Percentiles rank a stretch among this genome's conserved stretches.
phyloP scores from a whole-genome alignment of 2,797 vertebrate genomes.

The Rallus crepitans region DNA sequence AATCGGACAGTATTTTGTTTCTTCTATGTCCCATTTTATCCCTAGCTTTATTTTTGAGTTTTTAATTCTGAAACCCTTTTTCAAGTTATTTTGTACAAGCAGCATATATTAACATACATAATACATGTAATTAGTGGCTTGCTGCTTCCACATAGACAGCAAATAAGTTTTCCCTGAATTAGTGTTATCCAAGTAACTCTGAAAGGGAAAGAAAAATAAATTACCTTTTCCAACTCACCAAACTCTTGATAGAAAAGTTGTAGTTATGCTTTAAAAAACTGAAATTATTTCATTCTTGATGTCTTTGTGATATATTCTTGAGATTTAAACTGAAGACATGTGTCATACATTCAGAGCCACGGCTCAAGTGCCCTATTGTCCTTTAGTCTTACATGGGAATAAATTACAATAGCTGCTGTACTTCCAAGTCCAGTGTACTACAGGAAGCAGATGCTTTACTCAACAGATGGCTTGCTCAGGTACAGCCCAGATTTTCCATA shows the following conservation, averaged over 20 bases:
- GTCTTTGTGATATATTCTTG: neutral
- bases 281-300: neutral
- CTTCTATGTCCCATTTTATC: neutral
- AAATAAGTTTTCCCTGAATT: neutral
- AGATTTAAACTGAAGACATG: neutral
- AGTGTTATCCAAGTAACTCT: neutral
- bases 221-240: neutral
- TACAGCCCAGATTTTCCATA: neutral
- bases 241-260: neutral
- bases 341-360: neutral
- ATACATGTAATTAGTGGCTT: neutral
- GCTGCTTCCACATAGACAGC: neutral
- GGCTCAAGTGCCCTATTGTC: fast-evolving
- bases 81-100: neutral
- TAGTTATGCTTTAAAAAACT: neutral
- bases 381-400: too few relatives aligned
- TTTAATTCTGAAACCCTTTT: neutral
- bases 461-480: too few relatives aligned
- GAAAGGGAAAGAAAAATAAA: neutral
- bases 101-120: neutral
- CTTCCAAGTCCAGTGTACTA: neutral
- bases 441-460: neutral
- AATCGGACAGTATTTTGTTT: neutral
- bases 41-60: neutral
- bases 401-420: neutral